phyloP scores from a whole-genome alignment of 2,113 vertebrate species.

The Canis aureus region DNA sequence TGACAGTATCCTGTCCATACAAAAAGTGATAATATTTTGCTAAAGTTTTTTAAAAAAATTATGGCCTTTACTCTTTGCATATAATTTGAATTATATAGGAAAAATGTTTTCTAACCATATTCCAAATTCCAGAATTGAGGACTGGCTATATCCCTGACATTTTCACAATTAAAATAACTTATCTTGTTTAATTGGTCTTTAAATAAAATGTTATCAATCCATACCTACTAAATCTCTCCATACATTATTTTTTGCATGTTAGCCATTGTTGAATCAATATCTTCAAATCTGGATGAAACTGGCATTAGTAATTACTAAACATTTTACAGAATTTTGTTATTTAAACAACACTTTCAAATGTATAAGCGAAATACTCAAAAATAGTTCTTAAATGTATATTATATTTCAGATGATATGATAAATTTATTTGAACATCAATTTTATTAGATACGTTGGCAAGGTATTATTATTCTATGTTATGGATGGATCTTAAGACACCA shows the following conservation, averaged over 20 bases:
- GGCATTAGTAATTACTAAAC: background rate
- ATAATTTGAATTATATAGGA: background rate
- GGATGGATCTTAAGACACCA: background rate
- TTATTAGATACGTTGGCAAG: background rate
- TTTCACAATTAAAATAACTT: background rate
- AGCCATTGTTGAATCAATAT: background rate
- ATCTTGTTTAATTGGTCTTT: background rate
- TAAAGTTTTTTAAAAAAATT: background rate
- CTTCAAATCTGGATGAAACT: background rate
- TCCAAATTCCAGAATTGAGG: background rate
- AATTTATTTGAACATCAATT: background rate
- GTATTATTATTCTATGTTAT: background rate
- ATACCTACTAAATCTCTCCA: background rate
- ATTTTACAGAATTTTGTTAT: background rate
- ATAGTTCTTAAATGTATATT: background rate
- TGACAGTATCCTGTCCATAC: background rate
- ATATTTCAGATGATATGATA: background rate
- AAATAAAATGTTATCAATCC: background rate
- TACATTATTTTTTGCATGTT: background rate
- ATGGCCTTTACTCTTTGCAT: background rate
- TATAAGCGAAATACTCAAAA: background rate
- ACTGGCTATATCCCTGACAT: background rate
- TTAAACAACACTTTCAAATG: background rate
- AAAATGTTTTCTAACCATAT: background rate
- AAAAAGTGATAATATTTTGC: background rate